Conservation (phyloP, 2,888 invertebrate species). For the Trachelus tabidus region DNA sequence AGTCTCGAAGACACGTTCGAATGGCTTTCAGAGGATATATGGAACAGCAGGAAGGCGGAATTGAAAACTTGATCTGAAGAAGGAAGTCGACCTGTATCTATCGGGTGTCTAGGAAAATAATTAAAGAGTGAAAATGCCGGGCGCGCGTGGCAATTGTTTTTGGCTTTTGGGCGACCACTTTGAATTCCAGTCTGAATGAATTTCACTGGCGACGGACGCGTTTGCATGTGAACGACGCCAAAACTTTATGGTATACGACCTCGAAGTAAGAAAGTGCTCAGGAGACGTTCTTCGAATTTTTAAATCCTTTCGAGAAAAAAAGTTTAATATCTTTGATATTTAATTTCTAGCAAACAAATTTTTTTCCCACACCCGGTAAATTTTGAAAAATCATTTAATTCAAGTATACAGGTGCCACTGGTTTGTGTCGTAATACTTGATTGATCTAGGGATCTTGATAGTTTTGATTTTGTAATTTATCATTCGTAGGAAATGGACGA, state of each 20-base stretch:
- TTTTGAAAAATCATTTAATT: too few relatives aligned
- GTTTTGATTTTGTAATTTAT: neutral
- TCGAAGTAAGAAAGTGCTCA: neutral
- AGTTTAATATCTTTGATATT: too few relatives aligned
- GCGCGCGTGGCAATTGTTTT: neutral
- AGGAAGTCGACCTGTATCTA: neutral
- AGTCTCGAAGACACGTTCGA: conserved; percentile 13
- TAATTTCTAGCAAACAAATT: too few relatives aligned
- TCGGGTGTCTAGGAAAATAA: neutral
- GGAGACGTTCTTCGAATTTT: neutral
- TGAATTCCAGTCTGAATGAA: neutral
- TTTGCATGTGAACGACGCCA: neutral
- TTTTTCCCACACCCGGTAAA: too few relatives aligned
- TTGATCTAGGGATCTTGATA: neutral
- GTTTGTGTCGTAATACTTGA: too few relatives aligned
- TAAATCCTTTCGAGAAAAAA: neutral
- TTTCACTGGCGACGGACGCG: neutral
- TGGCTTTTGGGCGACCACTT: neutral
- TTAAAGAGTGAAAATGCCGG: neutral
- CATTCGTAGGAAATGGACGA: neutral
- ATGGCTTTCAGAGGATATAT: conserved; percentile 31
- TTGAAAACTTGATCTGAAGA: conserved; percentile 44
- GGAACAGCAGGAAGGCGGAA: conserved; percentile 41
- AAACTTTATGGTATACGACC: neutral
- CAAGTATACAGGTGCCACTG: too few relatives aligned